Evolutionary conservation across 2,888 invertebrate species (phyloP).

Genomic region (Metacarcinus magister): DNA sequence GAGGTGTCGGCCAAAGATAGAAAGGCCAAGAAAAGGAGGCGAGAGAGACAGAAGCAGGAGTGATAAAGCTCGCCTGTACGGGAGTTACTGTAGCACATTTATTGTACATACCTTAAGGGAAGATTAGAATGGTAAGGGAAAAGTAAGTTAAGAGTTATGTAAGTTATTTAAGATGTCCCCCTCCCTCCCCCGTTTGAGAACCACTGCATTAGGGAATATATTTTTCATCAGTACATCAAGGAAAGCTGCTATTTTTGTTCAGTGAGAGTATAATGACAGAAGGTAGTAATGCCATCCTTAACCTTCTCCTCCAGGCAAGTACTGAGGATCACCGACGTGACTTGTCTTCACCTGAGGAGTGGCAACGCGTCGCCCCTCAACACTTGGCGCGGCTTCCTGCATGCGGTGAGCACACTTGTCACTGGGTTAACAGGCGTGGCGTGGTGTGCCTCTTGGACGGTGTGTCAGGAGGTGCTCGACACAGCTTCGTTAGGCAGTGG

Average conservation of each 20-base stretch:
- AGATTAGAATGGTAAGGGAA: too few species aligned
- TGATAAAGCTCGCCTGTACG: neutral
- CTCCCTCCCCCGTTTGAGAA: too few species aligned
- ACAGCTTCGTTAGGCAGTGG: neutral
- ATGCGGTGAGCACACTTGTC: neutral
- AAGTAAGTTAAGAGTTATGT: too few species aligned
- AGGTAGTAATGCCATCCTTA: neutral
- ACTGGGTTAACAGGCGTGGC: neutral
- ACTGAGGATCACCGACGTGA: neutral
- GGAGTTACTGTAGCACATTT: too few species aligned
- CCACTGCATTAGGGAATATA: too few species aligned
- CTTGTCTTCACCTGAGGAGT: neutral
- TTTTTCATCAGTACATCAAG: neutral
- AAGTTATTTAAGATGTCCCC: too few species aligned
- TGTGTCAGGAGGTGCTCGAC: conserved; percentile 28
- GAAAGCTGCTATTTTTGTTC: too few species aligned
- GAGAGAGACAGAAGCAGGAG: neutral
- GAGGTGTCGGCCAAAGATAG: too few species aligned
- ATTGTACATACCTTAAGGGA: too few species aligned
- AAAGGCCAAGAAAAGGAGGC: too few species aligned
- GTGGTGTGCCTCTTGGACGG: neutral
- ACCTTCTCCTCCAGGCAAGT: neutral
- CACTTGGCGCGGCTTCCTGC: neutral
- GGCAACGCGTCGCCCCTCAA: neutral
- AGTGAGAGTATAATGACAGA: too few species aligned